Conservation (phyloP, 2,888 invertebrate species). For the Parnassius glacialis region DNA sequence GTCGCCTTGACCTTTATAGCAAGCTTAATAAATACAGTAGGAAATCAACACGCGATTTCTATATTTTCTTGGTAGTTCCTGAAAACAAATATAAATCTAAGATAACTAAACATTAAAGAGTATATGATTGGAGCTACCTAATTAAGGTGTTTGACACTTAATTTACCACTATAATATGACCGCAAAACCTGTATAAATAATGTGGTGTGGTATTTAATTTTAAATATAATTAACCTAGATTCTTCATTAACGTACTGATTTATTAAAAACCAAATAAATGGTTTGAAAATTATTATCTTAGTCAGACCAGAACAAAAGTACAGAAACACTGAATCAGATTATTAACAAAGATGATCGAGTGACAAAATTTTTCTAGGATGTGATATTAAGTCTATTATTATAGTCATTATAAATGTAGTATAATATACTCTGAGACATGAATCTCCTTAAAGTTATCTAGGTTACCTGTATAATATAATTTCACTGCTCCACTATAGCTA, state of each 20-base stretch:
- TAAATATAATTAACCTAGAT: too few species aligned
- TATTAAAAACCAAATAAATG: too few species aligned
- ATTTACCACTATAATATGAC: background rate
- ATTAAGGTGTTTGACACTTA: slow-evolving; percentile 6
- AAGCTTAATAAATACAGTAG: slow-evolving; percentile 22
- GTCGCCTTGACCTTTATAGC: slow-evolving; percentile 22
- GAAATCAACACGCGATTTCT: slow-evolving; percentile 25
- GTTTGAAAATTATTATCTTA: too few species aligned
- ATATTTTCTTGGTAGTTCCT: slow-evolving; percentile 16
- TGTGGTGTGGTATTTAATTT: slow-evolving; percentile 4
- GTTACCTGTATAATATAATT: slow-evolving; percentile 1
- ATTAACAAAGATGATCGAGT: too few species aligned
- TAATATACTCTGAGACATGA: background rate
- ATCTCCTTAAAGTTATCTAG: slow-evolving; percentile 6
- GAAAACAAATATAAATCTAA: slow-evolving; percentile 11
- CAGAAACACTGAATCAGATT: too few species aligned
- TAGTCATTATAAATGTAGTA: slow-evolving; percentile 1
- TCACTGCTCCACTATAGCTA: background rate
- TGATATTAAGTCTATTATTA: background rate
- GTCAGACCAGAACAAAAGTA: too few species aligned
- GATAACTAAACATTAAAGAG: slow-evolving; percentile 10
- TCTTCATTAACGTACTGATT: too few species aligned
- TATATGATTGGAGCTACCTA: slow-evolving; percentile 2
- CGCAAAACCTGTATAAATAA: slow-evolving; percentile 6
- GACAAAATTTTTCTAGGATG: background rate